Base-by-base conservation (phyloP, 2,888 invertebrate species). In the Amblyteles armatorius region DNA sequence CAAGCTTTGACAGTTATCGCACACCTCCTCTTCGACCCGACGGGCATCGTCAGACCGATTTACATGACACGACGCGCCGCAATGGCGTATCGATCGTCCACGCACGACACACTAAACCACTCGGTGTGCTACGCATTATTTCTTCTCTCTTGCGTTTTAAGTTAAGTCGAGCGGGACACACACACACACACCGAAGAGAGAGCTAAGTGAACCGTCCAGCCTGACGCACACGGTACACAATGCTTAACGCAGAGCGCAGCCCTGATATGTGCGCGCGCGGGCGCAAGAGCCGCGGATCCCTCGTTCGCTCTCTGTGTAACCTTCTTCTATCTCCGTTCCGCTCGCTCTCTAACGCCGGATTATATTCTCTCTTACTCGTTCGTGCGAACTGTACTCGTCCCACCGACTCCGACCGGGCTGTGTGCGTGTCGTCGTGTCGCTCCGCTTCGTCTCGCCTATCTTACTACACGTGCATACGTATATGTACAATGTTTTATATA, bases 51-150 rank as follows among this genome's bases (percentile, higher is more conserved):
- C 69, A 50, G 69, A 73, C 85, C 89, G 88, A 89, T 90, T 90
- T 90, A 91, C 89, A 90, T 90, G 90, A 89, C 88, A 91, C 90
- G 91, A 89, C 88, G 91, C 90, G 90, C 90, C 90, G 90, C 90
- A 92, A 91, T 91, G 92, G 92, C 92, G 92, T 93, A 93, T 93
- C 91, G 93, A 93, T 93, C 92, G 92, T 89, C 84, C 88, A 89
- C 90, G 88, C 88, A 89, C 85, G 84, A 80, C 87, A 88, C 88
- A 88, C 88, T 86, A 88, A 89, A 90, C 90, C 91, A 89, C 90
- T 90, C 88, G 83, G 87, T 85, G 87, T 88, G 87, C 87, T 87
- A 91, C 90, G 91, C 92, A 91, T 91, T 90, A 90, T 90, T 90
- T 74, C 72, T 60, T 60, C 40, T 69, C 52, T 67, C 52, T 67